Evolutionary conservation across 2,888 invertebrate species (phyloP), one percentile per base, ranked within the genome.

Genomic region (Platypus cylindrus): DNA sequence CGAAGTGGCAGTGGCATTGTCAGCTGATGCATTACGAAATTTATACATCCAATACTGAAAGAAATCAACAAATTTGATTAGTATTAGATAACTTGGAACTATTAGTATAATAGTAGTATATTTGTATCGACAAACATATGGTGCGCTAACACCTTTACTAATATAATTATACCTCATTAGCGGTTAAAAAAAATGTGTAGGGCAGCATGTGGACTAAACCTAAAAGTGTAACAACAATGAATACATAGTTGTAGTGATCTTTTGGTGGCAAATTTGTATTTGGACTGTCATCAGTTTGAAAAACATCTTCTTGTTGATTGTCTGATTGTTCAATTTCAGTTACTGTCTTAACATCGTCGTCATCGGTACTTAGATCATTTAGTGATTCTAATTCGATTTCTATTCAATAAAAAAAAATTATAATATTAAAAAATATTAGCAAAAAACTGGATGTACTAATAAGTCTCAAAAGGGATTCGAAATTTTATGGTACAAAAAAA

Each of bases 11-110:
- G 17, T 26, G 2, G 41, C 38, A 7, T 32, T 41, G 9, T 38
- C 32, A 4, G 17, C 26, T 2, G 41, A 38, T 2, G 34, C 33
- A 18, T 46, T 44, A 15, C 47, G 25, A 20, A 47, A 45, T 32
- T 47, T 47, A 25, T 45, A 43, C 47, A 47, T 47, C 47, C 47
- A 47, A 20, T 47, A 47, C 47, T 47, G 17, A 27, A 46, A 45
- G 28, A 17, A 23, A 39, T 26, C n/a, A n/a, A n/a, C n/a, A n/a
- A n/a, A n/a, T 4, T 5, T 15, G 2, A 32, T 17, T 12, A 30
- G 5, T 15, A 5, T 12, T 29, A 9, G n/a, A 29, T n/a, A n/a
- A n/a, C n/a, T n/a, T n/a, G n/a, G n/a, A n/a, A n/a, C n/a, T n/a
- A n/a, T n/a, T n/a, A n/a, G n/a, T n/a, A n/a, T n/a, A n/a, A n/a